Base-by-base conservation (phyloP, 2,888 invertebrate species). In the Drosophila birchii region DNA sequence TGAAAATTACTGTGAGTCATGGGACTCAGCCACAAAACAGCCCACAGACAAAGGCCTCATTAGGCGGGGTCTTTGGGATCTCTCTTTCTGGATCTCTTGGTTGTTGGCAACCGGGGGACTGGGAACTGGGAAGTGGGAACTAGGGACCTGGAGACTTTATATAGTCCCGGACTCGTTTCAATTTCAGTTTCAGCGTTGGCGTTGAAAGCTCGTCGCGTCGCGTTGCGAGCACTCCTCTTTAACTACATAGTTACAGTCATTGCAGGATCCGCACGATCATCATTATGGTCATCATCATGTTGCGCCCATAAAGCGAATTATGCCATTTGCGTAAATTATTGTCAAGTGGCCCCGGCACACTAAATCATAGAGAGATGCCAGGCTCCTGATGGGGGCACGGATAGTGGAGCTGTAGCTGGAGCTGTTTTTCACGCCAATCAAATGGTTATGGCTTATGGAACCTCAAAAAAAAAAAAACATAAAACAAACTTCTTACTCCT, bases 261-360 rank as follows among this genome's bases (percentile, higher is more conserved):
- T 80, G 86, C 85, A 81, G 81, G 69, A 73, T 47, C 67, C 63
- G 67, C 72, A 69, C 67, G 45, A 67, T 75, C 69, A 55, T 66
- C 76, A 45, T 54, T 60, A 75, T 49, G 26, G 56, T 60, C 38
- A 63, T 71, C 44, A 66, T 82, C 66, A 73, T 73, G 80, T 82
- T 82, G 81, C 69, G 71, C 80, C 72, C 73, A 78, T 85, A 71
- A 63, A 79, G 75, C 80, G 87, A 83, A 81, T 85, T 80, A 79
- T 78, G 89, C 86, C 76, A 89, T 89, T 89, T 90, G 81, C 79
- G 80, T 86, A 89, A 89, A 88, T 88, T 90, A 89, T 82, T 89
- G 82, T 86, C 85, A 87, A 86, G 88, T 85, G 72, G 89, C 56
- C 38, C 41, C 47, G 75, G 59, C 73, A 76, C 57, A 75, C 73